These are phyloP conservation scores for Ramphastos sulfuratus DNA, from an alignment of 2,113 vertebrate species.

Conservation along the genomic window DNA sequence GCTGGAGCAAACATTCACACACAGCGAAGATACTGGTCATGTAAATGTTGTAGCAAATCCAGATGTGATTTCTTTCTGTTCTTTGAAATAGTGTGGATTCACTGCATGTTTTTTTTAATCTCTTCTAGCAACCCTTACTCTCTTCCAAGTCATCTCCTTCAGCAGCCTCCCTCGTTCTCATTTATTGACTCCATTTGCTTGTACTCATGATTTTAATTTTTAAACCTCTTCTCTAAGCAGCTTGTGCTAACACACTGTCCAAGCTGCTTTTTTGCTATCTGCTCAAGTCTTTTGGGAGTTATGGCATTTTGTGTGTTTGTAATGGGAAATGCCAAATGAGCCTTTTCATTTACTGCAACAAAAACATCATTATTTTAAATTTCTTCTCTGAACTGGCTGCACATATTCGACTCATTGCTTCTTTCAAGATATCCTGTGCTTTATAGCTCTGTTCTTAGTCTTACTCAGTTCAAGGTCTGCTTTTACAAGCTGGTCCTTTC, in stretches of 20 bases:
- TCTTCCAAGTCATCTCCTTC: neutral
- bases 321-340: slow-evolving; percentile 1
- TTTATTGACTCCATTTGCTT: slow-evolving; percentile 4
- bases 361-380: slow-evolving; percentile 17
- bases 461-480: neutral
- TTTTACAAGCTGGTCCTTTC: neutral
- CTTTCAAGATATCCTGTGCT: neutral
- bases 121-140: neutral
- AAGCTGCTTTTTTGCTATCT: slow-evolving; percentile 17
- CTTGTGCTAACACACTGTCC: neutral
- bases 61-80: neutral
- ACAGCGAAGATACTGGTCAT: neutral
- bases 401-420: neutral
- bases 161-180: neutral
- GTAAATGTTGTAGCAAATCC: neutral
- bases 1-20: neutral
- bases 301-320: slow-evolving; percentile 4
- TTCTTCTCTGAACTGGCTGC: slow-evolving; percentile 19
- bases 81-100: neutral
- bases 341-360: neutral
- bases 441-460: neutral
- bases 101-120: neutral
- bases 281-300: neutral
- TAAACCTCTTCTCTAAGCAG: neutral
- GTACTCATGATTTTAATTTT: neutral